These are phyloP conservation scores for Pollimyrus isidori DNA, from an alignment of 2,113 vertebrate species.

Conservation along the genomic window DNA sequence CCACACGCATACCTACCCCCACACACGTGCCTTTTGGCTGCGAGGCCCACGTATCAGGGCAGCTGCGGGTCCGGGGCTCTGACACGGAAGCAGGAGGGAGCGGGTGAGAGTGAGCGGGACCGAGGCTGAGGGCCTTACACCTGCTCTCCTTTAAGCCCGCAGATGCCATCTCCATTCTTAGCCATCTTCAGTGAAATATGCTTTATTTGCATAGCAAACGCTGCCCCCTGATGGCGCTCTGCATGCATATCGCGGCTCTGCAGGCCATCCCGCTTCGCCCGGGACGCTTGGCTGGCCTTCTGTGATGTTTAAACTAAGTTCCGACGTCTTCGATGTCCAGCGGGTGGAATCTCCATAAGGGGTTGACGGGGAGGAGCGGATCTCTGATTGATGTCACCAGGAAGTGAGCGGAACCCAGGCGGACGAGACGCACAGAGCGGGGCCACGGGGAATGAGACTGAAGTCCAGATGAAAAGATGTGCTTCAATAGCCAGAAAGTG, in stretches of 20 bases:
- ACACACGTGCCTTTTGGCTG: constrained; percentile 1
- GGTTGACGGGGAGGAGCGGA: not conserved
- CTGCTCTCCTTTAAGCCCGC: constrained; percentile 14
- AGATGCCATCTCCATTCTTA: constrained; percentile 13
- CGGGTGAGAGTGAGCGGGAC: not conserved
- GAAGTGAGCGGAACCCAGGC: constrained; percentile 23
- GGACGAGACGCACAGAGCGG: not conserved
- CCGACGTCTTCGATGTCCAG: constrained; percentile 22
- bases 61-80: not conserved
- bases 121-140: not conserved
- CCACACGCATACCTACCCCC: not conserved
- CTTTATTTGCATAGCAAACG: constrained; percentile 13
- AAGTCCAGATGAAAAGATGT: not conserved
- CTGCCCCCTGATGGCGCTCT: not conserved
- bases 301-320: not conserved
- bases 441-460: not conserved
- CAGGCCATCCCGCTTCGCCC: not conserved
- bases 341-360: constrained; percentile 22
- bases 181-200: not conserved
- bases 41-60: not conserved
- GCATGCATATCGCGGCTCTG: not conserved
- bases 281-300: not conserved
- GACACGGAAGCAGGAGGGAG: not conserved
- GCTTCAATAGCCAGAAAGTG: not conserved
- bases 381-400: constrained; percentile 14